Evolutionary conservation across 2,113 vertebrate genomes (phyloP).

Genomic region (Vulpes lagopus): DNA sequence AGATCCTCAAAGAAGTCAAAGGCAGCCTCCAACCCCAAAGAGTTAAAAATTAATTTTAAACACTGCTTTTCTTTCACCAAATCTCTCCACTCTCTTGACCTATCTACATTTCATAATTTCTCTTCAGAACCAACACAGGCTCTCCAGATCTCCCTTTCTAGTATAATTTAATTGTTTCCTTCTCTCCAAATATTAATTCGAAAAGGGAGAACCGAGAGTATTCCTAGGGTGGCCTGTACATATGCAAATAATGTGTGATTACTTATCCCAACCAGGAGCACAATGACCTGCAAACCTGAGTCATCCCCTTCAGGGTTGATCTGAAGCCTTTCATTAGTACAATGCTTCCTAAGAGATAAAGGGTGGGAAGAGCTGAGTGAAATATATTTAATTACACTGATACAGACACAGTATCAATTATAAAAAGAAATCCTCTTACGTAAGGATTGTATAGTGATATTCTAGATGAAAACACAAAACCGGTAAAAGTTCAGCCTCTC

Average conservation of each 20-base stretch:
- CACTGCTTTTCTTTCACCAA: neutral
- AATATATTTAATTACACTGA: slow-evolving; percentile 22
- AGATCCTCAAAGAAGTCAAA: neutral
- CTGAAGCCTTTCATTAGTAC: slow-evolving; percentile 15
- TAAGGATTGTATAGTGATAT: neutral
- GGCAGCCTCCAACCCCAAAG: neutral
- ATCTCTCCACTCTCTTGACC: neutral
- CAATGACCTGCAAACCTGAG: neutral
- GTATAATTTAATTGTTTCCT: neutral
- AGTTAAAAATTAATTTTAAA: neutral
- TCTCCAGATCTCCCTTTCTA: slow-evolving; percentile 20
- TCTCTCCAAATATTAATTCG: slow-evolving; percentile 61
- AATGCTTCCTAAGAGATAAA: neutral
- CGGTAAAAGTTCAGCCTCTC: neutral
- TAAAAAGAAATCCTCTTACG: neutral
- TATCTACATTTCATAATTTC: neutral
- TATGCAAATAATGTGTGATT: slow-evolving; percentile 41
- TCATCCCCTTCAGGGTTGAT: slow-evolving; percentile 46
- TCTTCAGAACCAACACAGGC: neutral
- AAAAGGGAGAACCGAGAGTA: slow-evolving; percentile 25
- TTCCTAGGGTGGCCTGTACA: slow-evolving; percentile 47
- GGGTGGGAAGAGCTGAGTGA: neutral
- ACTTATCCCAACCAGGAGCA: neutral
- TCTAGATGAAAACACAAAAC: neutral
- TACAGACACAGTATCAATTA: neutral